These are phyloP conservation scores for Ataeniobius toweri DNA, from an alignment of 2,797 vertebrate genomes.

Conservation along the genomic window DNA sequence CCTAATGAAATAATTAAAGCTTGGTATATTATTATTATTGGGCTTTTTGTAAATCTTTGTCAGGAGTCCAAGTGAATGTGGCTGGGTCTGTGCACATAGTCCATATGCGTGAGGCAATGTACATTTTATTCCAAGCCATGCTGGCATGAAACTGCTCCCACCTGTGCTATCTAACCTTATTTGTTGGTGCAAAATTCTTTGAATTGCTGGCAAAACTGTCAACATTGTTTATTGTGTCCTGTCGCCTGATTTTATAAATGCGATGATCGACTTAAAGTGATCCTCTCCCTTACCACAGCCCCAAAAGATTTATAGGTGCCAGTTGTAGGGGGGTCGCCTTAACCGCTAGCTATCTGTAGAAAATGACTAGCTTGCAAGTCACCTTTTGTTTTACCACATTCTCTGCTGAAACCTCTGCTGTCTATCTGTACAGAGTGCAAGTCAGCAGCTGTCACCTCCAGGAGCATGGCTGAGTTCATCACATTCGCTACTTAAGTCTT, in stretches of 20 bases:
- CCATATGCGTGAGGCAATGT: slow-evolving; percentile 16
- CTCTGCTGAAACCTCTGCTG: slow-evolving; percentile 13
- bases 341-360: slow-evolving; percentile 21
- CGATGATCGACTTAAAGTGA: slow-evolving; percentile 3
- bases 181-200: slow-evolving; percentile 4
- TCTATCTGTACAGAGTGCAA: slow-evolving; percentile 19
- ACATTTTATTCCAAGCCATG: slow-evolving; percentile 10
- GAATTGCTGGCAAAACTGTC: slow-evolving; percentile 12
- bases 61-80: no score
- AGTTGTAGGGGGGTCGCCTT: slow-evolving; percentile 7
- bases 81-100: background rate
- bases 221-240: slow-evolving; percentile 7
- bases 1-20: no score
- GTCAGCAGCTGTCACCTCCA: slow-evolving; percentile 25
- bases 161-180: slow-evolving; percentile 16
- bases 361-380: slow-evolving; percentile 10
- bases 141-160: slow-evolving; percentile 33
- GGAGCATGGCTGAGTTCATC: slow-evolving; percentile 14
- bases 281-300: background rate
- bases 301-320: background rate
- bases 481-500: slow-evolving; percentile 3
- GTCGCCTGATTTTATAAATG: slow-evolving; percentile 7
- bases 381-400: slow-evolving; percentile 22
- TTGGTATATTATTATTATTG: no score
- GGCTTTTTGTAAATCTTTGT: no score